Evolutionary conservation across 2,888 invertebrate species (phyloP), one percentile per base, ranked within the genome.

Genomic region (Nematopogon swammerdamellus): DNA sequence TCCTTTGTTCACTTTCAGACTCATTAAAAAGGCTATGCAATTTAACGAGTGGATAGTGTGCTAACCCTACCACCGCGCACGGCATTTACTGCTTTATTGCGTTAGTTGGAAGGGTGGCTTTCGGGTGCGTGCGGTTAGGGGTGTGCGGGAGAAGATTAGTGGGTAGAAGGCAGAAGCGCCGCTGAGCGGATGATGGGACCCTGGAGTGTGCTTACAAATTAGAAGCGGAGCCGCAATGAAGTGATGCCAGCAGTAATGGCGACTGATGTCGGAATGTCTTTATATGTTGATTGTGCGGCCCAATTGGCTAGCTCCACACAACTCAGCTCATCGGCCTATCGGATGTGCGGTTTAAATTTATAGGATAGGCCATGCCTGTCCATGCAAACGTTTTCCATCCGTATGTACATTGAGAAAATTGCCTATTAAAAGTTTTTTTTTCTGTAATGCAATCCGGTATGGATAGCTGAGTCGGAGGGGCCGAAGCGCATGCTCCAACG

Each of bases 21-120:
- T 79, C 79, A 79, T 79, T 79, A 79, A 79, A 79, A 79, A 77
- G 72, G 75, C 76, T 77, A 79, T 79, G 79, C 79, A 79, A 79
- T 79, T 79, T 79, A 79, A 79, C 77, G 76, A 77, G 72, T 75
- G 75, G 79, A 76, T 79, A 77, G 79, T 79, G 79, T 77, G 76
- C 77, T 75, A 70, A 73, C 75, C 76, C 75, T 70, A 74, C 76
- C 74, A 73, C 64, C 5, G 25, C 25, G 25, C 25, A 25, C 25
- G 25, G 25, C 25, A 25, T 25, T 25, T 14, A 14, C 36, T 36
- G 6, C 11, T 36, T 36, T 14, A 36, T 14, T 36, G 11, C 11
- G 36, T 36, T 36, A 36, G 25, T 6, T 14, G 36, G n/a, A 14
- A 14, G 36, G n/a, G 36, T 14, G 11, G 36, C 11, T 36, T 36